Conservation (phyloP, 2,888 invertebrate species). For the Synanthedon myopaeformis region DNA sequence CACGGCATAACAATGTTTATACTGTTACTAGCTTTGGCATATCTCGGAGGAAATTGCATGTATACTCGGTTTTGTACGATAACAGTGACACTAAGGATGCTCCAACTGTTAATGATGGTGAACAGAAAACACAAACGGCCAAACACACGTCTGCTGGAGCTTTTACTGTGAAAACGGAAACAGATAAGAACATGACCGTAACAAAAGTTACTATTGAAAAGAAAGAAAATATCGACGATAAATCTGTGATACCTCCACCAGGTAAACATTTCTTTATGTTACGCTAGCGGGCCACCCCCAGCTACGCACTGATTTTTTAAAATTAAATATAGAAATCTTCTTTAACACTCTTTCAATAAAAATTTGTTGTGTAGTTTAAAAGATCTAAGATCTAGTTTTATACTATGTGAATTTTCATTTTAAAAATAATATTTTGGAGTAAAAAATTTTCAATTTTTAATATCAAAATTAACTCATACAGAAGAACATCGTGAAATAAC, state of each 20-base stretch:
- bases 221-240: slow-evolving; percentile 14
- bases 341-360: too few relatives aligned
- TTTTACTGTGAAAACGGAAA: slow-evolving; percentile 55
- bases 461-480: too few relatives aligned
- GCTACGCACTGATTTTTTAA: too few relatives aligned
- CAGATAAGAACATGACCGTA: slow-evolving; percentile 40
- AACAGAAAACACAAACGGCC: slow-evolving; percentile 18
- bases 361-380: too few relatives aligned
- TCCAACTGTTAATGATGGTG: neutral
- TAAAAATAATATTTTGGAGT: too few relatives aligned
- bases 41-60: neutral
- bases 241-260: slow-evolving; percentile 16
- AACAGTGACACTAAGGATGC: neutral
- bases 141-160: slow-evolving; percentile 40
- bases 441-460: too few relatives aligned
- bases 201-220: slow-evolving; percentile 62
- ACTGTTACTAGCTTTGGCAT: neutral
- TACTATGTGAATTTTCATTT: too few relatives aligned
- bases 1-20: neutral
- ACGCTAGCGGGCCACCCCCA: too few relatives aligned
- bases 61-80: neutral
- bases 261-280: neutral
- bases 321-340: too few relatives aligned
- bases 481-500: too few relatives aligned
- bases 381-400: too few relatives aligned